Base-by-base conservation (phyloP, 2,797 vertebrate genomes). In the Toxotes lorentzi region DNA sequence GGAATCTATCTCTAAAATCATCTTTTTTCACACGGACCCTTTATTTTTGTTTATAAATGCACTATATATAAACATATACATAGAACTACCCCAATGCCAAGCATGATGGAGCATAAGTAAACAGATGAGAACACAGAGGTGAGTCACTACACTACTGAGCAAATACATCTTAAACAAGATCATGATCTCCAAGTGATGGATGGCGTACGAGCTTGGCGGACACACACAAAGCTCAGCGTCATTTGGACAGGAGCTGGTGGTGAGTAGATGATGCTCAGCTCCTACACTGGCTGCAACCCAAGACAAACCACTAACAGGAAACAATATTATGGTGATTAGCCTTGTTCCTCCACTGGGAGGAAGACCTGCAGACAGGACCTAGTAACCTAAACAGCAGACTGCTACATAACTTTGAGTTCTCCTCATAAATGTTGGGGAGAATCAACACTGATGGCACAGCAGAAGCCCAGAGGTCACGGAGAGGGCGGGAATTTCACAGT, bases 301-400 rank as follows among this genome's bases (percentile, higher is more conserved):
- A 67, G 76, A 81, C 66, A 74, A 78, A 70, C 43, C 61, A 45
- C 79, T 65, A 30, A 70, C 30, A 64, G 62, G 67, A 80, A 86
- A 84, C 51, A 59, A 80, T 87, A 71, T 24, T 48, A 57, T 27
- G 30, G 56, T 41, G 67, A 77, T 81, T 70, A 67, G 9, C 50
- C 61, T 59, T 3, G 13, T 57, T 70, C 19, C 48, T 72, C 65
- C 47, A 23, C 40, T 27, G 67, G 62, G 71, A 81, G 59, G 2
- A 70, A 70, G 62, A 71, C 61, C n/a, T 21, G 0, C 40, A 61
- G 67, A 50, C 19, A 4, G 77, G 73, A 70, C 47, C 62, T 17
- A 6, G 59, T 57, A 61, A 70, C 71, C 71, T 47, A 41, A 40
- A 60, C 68, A 65, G 41, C 69, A 65, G 58, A 10, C 45, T 48